phyloP scores from a whole-genome alignment of 2,797 vertebrate genomes.

The Cheirogaleus major region DNA sequence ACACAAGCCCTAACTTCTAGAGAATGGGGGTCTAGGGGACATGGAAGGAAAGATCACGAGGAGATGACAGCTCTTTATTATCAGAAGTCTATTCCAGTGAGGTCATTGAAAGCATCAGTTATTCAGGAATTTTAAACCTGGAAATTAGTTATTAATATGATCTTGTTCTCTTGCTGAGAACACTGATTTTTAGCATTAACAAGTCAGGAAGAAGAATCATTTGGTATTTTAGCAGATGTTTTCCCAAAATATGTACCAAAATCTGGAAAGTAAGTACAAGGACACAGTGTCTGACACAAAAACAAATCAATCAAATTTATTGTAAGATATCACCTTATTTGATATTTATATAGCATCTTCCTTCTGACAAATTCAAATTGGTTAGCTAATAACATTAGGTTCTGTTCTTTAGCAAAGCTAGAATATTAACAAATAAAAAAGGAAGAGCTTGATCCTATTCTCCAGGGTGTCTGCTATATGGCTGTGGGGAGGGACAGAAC shows the following conservation, averaged over 20 bases:
- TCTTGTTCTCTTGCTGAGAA: background rate
- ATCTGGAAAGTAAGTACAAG: conserved; percentile 5
- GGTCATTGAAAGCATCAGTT: background rate
- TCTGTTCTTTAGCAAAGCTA: background rate
- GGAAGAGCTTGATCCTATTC: background rate
- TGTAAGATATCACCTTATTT: background rate
- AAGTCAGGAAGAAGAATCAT: background rate
- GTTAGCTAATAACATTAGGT: background rate
- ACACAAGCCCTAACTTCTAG: background rate
- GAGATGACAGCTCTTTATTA: background rate
- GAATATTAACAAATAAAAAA: background rate
- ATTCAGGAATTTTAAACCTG: background rate
- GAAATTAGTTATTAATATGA: background rate
- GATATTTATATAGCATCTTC: background rate
- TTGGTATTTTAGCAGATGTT: conserved; percentile 12
- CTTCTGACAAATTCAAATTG: background rate
- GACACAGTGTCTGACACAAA: background rate
- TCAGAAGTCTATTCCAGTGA: background rate
- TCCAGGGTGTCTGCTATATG: background rate
- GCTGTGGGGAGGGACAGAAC: accelerated
- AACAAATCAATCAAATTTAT: conserved; percentile 32
- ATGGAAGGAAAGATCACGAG: background rate
- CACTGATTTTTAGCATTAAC: background rate
- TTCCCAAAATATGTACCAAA: background rate
- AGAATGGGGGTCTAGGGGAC: background rate